Base-by-base conservation (phyloP, 92 coral and sea anemone species). In the Heteractis magnifica region DNA sequence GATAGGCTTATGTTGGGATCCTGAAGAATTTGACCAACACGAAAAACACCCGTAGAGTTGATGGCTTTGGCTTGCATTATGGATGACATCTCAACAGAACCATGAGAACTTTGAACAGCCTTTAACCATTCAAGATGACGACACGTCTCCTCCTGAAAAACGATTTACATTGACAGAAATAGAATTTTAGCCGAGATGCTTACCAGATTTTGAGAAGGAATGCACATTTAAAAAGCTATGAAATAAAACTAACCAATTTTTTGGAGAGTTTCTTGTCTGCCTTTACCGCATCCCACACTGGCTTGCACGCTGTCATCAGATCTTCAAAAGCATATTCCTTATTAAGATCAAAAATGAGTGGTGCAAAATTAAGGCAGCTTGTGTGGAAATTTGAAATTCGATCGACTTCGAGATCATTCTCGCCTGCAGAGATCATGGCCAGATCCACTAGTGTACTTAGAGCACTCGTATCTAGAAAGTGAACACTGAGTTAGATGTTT, bases 71-170 rank as follows among this genome's bases (percentile, higher is more conserved):
- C 95, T 75, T 94, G 98, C 82, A 85, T 88, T 50, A 95, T 64
- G 7, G 98, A 92, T 41, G 98, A 92, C 89, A 90, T 88, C 34
- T 93, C 98, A 26, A 94, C 98, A n/a, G 98, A 92, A 13, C 98
- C 98, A 68, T 94, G 95, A 0, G 98, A 94, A 52, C 90, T 90
- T 48, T 92, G 91, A 20, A 94, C 88, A 19, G 87, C 88, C 78
- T 94, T 89, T 13, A 94, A 85, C 98, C 98, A 94, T 34, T 87
- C 87, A 62, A 94, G 83, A 82, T 90, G 89, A 10, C 86, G 89
- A 83, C 86, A 85, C 0, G 98, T 94, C 52, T 87, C 89, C 6
- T 3, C 51, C 93, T 90, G 49, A 8, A 55, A 52, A 9, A 52
- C 8, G 10, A 73, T 2, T 12, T 58, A 18, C n/a, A 19, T 64